Conservation (phyloP, 2,797 vertebrate genomes). For the Acrossocheilus fasciatus region DNA sequence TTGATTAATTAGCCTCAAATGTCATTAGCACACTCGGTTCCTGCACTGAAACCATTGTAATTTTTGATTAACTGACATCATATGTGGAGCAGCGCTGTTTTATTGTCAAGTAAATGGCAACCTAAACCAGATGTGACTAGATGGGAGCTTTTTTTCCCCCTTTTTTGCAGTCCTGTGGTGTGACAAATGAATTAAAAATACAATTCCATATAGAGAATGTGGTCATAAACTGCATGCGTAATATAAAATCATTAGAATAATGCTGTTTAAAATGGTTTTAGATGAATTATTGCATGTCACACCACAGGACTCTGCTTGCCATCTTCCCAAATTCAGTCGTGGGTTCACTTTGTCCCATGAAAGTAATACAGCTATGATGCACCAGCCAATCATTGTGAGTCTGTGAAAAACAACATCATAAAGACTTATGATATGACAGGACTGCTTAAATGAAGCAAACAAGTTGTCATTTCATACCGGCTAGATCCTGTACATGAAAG, state of each 20-base stretch:
- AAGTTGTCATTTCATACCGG: slow-evolving; percentile 35
- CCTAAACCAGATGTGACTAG: slow-evolving; percentile 43
- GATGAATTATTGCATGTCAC: slow-evolving; percentile 14
- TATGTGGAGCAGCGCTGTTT: slow-evolving; percentile 20
- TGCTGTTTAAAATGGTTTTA: not conserved
- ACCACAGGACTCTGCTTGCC: not conserved
- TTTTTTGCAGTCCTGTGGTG: slow-evolving; percentile 11
- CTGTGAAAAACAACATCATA: slow-evolving; percentile 8
- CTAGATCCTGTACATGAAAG: slow-evolving; percentile 13
- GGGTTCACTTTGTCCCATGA: slow-evolving; percentile 4
- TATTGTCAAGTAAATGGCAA: slow-evolving; percentile 33
- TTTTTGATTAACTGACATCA: slow-evolving; percentile 44
- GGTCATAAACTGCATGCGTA: slow-evolving; percentile 3
- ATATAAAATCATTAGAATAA: slow-evolving; percentile 27
- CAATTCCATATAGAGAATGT: slow-evolving; percentile 15
- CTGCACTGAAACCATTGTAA: slow-evolving; percentile 24
- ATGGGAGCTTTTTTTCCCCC: not conserved
- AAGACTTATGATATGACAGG: not conserved
- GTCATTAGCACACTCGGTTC: slow-evolving; percentile 36
- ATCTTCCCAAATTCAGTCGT: not conserved
- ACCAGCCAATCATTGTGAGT: slow-evolving; percentile 3
- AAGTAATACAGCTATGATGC: not conserved
- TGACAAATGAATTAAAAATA: slow-evolving; percentile 32
- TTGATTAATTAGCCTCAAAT: slow-evolving; percentile 56
- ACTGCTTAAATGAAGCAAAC: slow-evolving; percentile 31